Evolutionary conservation across 1,140 invertebrate genomes (phyloP), one percentile per base, ranked within the genome.

Genomic region (Cephus cinctus): DNA sequence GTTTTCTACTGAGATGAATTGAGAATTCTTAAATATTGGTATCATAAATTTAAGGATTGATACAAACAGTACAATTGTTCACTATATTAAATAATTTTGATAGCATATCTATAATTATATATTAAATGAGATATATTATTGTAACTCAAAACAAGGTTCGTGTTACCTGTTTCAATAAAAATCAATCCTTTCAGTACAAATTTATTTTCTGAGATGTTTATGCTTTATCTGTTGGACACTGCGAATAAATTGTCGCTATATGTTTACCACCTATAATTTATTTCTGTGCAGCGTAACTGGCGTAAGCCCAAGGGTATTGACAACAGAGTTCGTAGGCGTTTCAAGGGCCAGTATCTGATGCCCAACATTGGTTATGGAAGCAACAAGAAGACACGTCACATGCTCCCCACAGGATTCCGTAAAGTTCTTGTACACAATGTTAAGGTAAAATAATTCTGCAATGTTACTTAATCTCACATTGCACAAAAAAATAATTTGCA

Each of bases 351-450:
- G 72, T 96, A 90, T 70, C 80, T 94, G 77, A 99, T 99, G 97
- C 98, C 98, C 32, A 96, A 90, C 68, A 98, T 99, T 80, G 98
- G 97, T 88, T 99, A 98, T 77, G 96, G 98, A 65, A 94, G 93
- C 55, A 91, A 89, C 70, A 90, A 92, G 69, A 91, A 89, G 63
- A 97, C 94, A 27, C 88, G 87, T 73, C 94, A 98, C 73, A 92
- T 98, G 86, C 84, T 98, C 30, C 96, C 96, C 31, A 98, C 94
- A 78, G 96, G 96, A 47, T 99, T 98, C 83, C 86, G 89, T 44
- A 98, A 98, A 79, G 94, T 96, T 54, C 78, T 88, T 43, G 85
- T 90, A 56, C 84, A 90, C 70, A 96, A 94, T 76, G 79, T 91
- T 18, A 89, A 86, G 76, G 91, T 94, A 80, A 76, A 25, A 30